Evolutionary conservation across 2,797 vertebrate genomes (phyloP), one percentile per base, ranked within the genome.

Genomic region (Myotis vivesi): DNA sequence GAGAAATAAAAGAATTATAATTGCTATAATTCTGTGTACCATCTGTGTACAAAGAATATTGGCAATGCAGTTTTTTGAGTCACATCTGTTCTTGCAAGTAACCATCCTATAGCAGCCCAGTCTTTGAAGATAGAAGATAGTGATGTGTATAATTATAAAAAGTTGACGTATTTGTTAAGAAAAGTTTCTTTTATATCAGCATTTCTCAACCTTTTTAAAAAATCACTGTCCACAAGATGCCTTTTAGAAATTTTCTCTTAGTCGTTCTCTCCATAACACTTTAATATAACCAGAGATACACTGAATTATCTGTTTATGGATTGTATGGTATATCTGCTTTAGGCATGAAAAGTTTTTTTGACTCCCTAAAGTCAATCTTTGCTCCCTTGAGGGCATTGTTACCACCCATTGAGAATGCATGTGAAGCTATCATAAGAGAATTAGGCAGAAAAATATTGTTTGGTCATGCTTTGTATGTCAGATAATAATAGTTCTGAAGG

Each of bases 391-490:
- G 57, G 8, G 8, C 25, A n/a, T 1, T 55, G n/a, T 87, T 62
- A 25, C 16, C 36, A 2, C 12, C 23, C 33, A 20, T 16, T 89
- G 86, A 72, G 76, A 79, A 38, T 57, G 28, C 20, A 17, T 84
- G 30, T 77, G 81, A 73, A 93, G 72, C n/a, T 84, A n/a, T 73
- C 17, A 1, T 64, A 89, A 87, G 38, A 73, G 46, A 83, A 20
- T 89, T 77, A 87, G 28, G 66, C 36, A 92, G 55, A 76, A 87
- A 86, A 92, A 84, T 90, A 84, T n/a, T 91, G 55, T 85, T 92
- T 81, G 62, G 30, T 66, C 5, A 4, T 89, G 16, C 28, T 89
- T 88, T 82, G 30, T 81, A 7, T 87, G n/a, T 73, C 64, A 46
- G 44, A 38, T 38, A 76, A 30, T 81, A 69, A 30, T 44, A 90